phyloP scores from a whole-genome alignment of 2,113 vertebrate genomes.

The Rhadina sibilatrix region DNA sequence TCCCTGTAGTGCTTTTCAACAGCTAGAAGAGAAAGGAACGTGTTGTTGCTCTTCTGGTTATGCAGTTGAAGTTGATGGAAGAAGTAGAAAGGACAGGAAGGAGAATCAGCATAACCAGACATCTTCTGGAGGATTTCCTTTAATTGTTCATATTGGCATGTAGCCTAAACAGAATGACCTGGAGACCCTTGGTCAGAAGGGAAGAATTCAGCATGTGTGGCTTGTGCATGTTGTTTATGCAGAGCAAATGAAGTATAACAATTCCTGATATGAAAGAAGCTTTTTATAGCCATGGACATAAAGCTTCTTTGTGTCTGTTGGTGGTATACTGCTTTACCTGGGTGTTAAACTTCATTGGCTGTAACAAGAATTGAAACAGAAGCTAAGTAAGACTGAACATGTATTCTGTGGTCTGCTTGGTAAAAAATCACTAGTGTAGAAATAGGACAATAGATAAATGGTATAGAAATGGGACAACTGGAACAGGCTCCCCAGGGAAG shows the following conservation, averaged over 20 bases:
- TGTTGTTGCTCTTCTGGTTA: not conserved
- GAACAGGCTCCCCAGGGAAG: not conserved
- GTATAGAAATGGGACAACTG: not conserved
- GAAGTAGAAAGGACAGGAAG: not conserved
- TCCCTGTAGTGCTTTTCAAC: not conserved
- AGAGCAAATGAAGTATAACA: not conserved
- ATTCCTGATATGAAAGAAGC: not conserved
- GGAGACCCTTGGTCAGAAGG: not conserved
- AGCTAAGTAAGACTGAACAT: not conserved
- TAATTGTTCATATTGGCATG: not conserved
- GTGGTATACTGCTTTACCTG: not conserved
- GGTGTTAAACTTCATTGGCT: not conserved
- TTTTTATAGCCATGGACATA: not conserved
- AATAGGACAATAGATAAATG: not conserved
- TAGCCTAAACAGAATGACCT: not conserved
- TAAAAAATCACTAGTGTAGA: not conserved
- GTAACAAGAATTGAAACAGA: not conserved
- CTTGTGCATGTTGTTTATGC: not conserved
- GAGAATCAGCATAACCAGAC: not conserved
- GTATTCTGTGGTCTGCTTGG: not conserved
- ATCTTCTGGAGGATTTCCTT: not conserved
- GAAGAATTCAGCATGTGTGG: fast-evolving
- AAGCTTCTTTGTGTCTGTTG: not conserved
- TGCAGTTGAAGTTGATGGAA: not conserved
- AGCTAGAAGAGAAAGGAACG: not conserved